phyloP scores from a whole-genome alignment of 1,140 invertebrate species.

The Ceratina japonica region DNA sequence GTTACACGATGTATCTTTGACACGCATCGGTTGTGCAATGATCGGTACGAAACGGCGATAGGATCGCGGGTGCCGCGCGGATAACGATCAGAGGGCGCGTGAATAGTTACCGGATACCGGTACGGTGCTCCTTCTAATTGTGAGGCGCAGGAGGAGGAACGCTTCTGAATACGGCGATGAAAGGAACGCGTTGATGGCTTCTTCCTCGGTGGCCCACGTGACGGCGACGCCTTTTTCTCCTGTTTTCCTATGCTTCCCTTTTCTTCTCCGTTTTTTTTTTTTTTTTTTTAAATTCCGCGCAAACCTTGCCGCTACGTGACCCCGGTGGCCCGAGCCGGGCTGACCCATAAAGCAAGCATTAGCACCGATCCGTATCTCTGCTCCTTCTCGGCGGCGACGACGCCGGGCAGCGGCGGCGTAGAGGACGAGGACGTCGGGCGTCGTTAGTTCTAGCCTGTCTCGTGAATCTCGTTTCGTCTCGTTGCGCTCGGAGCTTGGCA shows the following conservation, averaged over 20 bases:
- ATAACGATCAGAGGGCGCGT: constrained; percentile 38
- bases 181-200: constrained; percentile 35
- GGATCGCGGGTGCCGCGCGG: constrained; percentile 4
- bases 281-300: constrained; percentile 59
- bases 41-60: constrained; percentile 49
- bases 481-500: constrained; percentile 63
- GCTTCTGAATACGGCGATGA: constrained; percentile 55
- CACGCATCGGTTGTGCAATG: constrained; percentile 33
- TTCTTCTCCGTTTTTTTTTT: constrained; percentile 2
- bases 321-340: constrained; percentile 21
- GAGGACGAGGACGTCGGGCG: constrained; percentile 21
- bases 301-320: constrained; percentile 57
- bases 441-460: constrained; percentile 56
- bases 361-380: constrained; percentile 67
- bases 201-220: constrained; percentile 18
- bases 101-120: constrained; percentile 35
- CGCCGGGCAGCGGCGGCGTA: neutral
- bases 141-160: constrained; percentile 5
- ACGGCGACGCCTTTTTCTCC: constrained; percentile 3
- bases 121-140: constrained; percentile 27
- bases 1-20: neutral
- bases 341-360: constrained; percentile 66
- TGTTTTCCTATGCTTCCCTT: constrained; percentile 7
- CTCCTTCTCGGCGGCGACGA: neutral
- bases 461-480: constrained; percentile 68